Evolutionary conservation across 2,113 vertebrate genomes (phyloP), one percentile per base, ranked within the genome.

Genomic region (Propithecus coquereli): DNA sequence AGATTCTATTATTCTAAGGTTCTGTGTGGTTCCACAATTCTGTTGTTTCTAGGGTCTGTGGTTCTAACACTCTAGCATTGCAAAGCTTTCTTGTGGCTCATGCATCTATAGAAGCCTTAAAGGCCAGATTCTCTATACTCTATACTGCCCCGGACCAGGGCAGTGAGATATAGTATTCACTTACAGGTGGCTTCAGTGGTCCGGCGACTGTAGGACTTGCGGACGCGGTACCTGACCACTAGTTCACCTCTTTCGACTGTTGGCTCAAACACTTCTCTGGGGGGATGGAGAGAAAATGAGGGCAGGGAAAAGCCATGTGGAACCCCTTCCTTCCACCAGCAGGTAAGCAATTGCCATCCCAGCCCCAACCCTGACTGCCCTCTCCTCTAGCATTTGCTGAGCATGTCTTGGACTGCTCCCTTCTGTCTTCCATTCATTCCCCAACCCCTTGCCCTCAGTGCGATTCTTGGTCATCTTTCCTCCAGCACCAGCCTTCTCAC

Each of bases 161-260:
- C 20, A 23, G 37, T 59, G 25, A 59, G 18, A 23, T 20, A 23
- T 12, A 9, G 23, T 5, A 34, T 37, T 65, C 87, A 99, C 99
- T 99, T 97, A 99, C 99, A 40, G 25, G 99, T 99, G 73, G 99
- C 99, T 95, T 99, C 99, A 0, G 99, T 99, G 13, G 99, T 99
- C 80, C 99, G 98, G 12, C 99, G 99, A 96, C 99, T 99, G 98
- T 99, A 99, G 0, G 99, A 99, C 93, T 99, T 99, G 34, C 99
- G 99, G 30, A 99, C 99, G 0, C 98, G 98, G 94, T 99, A 99
- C 47, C 99, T 98, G n/a, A 99, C 99, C 52, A 99, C 99, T 96
- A 99, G 98, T 94, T 99, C 99, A 0, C 99, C 99, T 32, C 99
- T 99, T 88, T 99, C 99, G 98, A 99, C 98, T 85, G 99, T 99